phyloP scores from a whole-genome alignment of 2,797 vertebrate species.

The Syndactyla subalaris region DNA sequence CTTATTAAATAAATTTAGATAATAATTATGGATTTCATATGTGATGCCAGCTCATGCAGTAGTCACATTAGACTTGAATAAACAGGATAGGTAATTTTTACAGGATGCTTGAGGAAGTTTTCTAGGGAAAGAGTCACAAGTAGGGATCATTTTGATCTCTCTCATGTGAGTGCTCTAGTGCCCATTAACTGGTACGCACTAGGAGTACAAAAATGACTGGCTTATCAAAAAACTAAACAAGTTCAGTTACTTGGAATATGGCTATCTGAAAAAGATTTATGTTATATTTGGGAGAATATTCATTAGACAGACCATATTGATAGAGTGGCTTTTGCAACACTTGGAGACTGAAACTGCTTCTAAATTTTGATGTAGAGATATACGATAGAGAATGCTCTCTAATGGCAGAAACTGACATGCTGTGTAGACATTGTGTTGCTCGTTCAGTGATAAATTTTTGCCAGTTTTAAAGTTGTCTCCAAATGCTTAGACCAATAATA shows the following conservation, averaged over 20 bases:
- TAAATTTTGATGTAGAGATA: not conserved
- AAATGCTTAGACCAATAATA: not conserved
- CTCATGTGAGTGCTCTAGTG: not conserved
- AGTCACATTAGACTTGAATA: slow-evolving; percentile 3
- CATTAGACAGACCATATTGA: not conserved
- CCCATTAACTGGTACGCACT: not conserved
- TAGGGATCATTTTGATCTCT: not conserved
- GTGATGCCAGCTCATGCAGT: not conserved
- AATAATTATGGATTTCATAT: not conserved
- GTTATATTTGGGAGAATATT: not conserved
- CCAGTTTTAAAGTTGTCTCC: not conserved
- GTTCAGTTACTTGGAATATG: not conserved
- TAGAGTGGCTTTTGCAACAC: not conserved
- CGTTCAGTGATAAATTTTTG: not conserved
- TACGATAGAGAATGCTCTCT: not conserved
- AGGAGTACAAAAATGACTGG: not conserved
- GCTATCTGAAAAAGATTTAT: not conserved
- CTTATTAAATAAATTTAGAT: not conserved
- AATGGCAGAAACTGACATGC: not conserved
- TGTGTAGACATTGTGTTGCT: not conserved
- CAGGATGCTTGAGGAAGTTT: not conserved
- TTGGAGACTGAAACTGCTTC: not conserved
- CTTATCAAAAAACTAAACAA: not conserved
- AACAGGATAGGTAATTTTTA: not conserved
- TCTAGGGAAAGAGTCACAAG: not conserved